These are phyloP conservation scores for Nymphicus hollandicus DNA, from an alignment of 2,113 vertebrate genomes.

Conservation along the genomic window DNA sequence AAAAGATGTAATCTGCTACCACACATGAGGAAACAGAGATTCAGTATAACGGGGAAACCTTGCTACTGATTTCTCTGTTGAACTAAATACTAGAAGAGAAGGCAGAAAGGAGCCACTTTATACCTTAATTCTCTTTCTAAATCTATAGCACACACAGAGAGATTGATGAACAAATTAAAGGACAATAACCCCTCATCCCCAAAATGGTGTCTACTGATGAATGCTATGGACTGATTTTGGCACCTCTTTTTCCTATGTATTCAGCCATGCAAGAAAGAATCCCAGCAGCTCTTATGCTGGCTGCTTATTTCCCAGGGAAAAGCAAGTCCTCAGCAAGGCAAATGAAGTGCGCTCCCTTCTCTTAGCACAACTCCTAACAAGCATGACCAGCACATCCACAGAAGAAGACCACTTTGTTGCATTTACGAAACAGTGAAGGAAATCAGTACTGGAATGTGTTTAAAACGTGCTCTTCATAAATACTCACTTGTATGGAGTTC, in stretches of 20 bases:
- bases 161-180: background rate
- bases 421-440: background rate
- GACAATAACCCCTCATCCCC: background rate
- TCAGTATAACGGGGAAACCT: background rate
- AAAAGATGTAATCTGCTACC: background rate
- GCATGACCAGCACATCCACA: background rate
- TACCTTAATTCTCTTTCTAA: background rate
- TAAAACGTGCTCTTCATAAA: background rate
- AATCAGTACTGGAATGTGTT: background rate
- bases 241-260: background rate
- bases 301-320: background rate
- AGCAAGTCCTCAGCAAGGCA: background rate
- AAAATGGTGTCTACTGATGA: background rate
- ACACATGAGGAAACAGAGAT: background rate
- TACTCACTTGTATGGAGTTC: constrained; percentile 93
- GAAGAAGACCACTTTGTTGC: background rate
- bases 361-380: background rate
- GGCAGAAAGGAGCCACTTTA: background rate
- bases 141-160: background rate
- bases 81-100: background rate
- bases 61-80: background rate
- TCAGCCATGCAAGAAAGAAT: background rate
- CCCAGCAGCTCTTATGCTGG: background rate
- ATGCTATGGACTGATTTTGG: background rate
- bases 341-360: background rate